Evolutionary conservation across 2,113 vertebrate species (phyloP).

Genomic region (Xiphorhynchus elegans): DNA sequence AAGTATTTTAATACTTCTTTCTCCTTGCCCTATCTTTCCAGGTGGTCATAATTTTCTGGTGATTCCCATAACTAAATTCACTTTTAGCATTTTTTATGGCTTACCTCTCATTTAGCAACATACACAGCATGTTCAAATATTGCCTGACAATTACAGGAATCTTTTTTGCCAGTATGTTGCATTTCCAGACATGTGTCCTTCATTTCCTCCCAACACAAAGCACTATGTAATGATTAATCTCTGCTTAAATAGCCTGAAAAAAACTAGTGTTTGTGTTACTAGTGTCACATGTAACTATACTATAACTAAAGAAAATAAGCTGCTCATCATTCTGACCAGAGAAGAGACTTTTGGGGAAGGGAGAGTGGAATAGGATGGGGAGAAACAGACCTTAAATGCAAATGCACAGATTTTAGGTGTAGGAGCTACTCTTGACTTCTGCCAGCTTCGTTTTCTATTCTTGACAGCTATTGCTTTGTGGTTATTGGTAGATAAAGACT

Average conservation of each 20-base stretch:
- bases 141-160: neutral
- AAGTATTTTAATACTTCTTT: neutral
- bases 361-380: neutral
- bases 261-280: neutral
- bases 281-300: neutral
- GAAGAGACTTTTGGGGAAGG: neutral
- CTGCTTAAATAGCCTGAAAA: neutral
- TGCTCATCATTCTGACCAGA: neutral
- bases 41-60: neutral
- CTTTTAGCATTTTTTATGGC: neutral
- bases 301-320: neutral
- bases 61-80: neutral
- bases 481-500: neutral
- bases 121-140: neutral
- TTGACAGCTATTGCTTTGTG: neutral
- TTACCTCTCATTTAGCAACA: neutral
- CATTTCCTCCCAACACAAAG: neutral
- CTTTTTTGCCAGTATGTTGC: neutral
- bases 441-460: neutral
- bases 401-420: neutral
- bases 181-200: neutral
- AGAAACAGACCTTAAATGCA: neutral
- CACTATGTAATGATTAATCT: conserved; percentile 7
- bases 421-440: neutral
- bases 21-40: neutral